These are phyloP conservation scores for Melanotaenia trifasciata DNA, from an alignment of 2,797 vertebrate genomes.

Conservation along the genomic window DNA sequence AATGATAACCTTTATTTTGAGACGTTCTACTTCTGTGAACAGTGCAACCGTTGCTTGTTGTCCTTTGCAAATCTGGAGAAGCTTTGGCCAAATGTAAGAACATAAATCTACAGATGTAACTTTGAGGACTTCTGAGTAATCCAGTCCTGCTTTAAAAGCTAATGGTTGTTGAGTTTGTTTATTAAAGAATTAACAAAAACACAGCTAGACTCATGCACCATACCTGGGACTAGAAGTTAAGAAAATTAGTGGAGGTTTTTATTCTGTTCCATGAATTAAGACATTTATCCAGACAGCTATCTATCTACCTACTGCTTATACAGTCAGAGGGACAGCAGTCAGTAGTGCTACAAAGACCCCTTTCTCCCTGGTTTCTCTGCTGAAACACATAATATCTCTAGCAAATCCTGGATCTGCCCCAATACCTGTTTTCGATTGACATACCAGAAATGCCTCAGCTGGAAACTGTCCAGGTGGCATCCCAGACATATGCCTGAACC, in stretches of 20 bases:
- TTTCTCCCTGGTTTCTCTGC: not conserved
- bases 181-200: not conserved
- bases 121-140: not conserved
- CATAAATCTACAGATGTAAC: not conserved
- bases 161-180: not conserved
- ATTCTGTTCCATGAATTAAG: not conserved
- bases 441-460: constrained; percentile 9
- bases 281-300: not conserved
- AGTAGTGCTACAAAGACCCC: not conserved
- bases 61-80: not conserved
- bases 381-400: constrained; percentile 13
- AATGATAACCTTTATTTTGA: not conserved
- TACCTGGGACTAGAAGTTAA: not conserved
- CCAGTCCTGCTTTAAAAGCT: not conserved
- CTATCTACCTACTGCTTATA: not conserved
- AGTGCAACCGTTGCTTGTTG: not conserved
- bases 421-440: not conserved
- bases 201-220: not conserved
- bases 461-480: not conserved
- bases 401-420: constrained; percentile 2
- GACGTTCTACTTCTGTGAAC: not conserved
- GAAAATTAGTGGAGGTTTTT: not conserved
- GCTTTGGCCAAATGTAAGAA: not conserved
- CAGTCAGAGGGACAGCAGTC: not conserved
- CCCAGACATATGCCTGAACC: constrained; percentile 9